A percentile compares a stretch with the other conserved stretches of the same genome.
Conservation (phyloP, 2,797 vertebrate species). For the Argentina silus region DNA sequence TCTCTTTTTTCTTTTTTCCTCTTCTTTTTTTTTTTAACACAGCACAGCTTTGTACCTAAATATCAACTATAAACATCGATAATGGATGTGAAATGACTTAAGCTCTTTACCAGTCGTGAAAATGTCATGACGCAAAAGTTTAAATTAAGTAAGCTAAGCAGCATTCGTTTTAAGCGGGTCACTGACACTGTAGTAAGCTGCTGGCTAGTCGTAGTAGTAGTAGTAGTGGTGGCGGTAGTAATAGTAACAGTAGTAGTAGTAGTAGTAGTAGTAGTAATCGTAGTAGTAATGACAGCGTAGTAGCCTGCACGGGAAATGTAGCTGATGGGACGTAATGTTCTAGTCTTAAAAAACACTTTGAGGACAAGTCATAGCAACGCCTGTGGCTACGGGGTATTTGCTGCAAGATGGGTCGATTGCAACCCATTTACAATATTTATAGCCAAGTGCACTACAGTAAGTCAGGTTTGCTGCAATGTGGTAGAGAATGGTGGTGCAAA, state of each 20-base stretch:
- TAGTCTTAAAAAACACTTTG: background rate
- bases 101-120: slow-evolving; percentile 18
- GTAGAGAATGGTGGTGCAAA: slow-evolving; percentile 6
- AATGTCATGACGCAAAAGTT: slow-evolving; percentile 32
- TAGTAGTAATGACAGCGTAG: slow-evolving; percentile 63
- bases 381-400: background rate
- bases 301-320: slow-evolving; percentile 33
- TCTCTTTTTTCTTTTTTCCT: no score
- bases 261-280: slow-evolving; percentile 64
- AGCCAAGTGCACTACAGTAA: slow-evolving; percentile 9
- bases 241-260: slow-evolving; percentile 51
- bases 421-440: background rate
- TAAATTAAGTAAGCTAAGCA: slow-evolving; percentile 10
- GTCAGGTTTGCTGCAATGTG: slow-evolving; percentile 19
- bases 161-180: slow-evolving; percentile 45
- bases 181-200: slow-evolving; percentile 65
- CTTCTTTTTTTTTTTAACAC: slow-evolving; percentile 12
- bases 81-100: background rate
- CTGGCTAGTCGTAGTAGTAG: slow-evolving; percentile 22
- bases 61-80: background rate
- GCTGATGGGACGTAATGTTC: slow-evolving; percentile 26
- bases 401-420: slow-evolving; percentile 1
- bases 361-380: slow-evolving; percentile 44
- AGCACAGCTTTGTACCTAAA: slow-evolving; percentile 26
- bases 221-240: slow-evolving; percentile 28